Percentiles rank a stretch among this genome's conserved stretches.
phyloP scores from a whole-genome alignment of 2,113 vertebrate genomes.

The Forbesichthys papilliferus region DNA sequence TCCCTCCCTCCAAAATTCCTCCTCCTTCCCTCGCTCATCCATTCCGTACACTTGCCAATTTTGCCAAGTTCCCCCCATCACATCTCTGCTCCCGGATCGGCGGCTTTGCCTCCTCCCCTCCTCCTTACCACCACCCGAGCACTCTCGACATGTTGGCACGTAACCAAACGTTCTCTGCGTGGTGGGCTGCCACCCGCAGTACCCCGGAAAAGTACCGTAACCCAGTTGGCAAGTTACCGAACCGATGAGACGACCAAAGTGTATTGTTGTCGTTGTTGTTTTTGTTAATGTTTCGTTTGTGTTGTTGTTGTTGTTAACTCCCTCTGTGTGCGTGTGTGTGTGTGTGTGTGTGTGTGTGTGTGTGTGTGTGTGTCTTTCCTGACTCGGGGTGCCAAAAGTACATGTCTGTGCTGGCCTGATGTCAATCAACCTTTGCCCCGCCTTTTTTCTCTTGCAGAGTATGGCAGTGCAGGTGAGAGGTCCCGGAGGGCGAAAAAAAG shows the following conservation, averaged over 20 bases:
- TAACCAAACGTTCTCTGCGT: conserved; percentile 23
- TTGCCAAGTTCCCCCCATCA: conserved; percentile 60
- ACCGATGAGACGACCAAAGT: conserved; percentile 72
- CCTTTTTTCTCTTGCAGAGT: conserved; percentile 85
- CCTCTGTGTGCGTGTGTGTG: conserved; percentile 45
- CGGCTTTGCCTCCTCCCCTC: conserved; percentile 39
- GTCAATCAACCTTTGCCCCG: conserved; percentile 78
- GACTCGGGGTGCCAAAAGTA: conserved; percentile 57
- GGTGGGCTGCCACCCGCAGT: not conserved
- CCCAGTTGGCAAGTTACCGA: conserved; percentile 75
- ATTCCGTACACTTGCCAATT: conserved; percentile 80
- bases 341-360: conserved; percentile 42
- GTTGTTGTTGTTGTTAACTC: conserved; percentile 25
- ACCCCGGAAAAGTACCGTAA: not conserved
- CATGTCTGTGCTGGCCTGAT: conserved; percentile 81
- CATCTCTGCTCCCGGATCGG: conserved; percentile 50
- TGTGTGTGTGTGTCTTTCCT: conserved; percentile 53
- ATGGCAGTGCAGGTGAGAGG: conserved; percentile 85
- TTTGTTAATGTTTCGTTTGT: conserved; percentile 19
- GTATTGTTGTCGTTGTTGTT: conserved; percentile 53
- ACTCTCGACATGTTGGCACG: conserved; percentile 49
- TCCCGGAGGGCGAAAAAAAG: conserved; percentile 84
- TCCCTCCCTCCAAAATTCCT: conserved; percentile 44
- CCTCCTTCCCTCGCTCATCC: conserved; percentile 73
- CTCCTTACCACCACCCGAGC: conserved; percentile 12